A percentile compares a stretch with the other conserved stretches of the same genome.
Conservation (phyloP, 2,888 invertebrate genomes). For the Spisula solida region DNA sequence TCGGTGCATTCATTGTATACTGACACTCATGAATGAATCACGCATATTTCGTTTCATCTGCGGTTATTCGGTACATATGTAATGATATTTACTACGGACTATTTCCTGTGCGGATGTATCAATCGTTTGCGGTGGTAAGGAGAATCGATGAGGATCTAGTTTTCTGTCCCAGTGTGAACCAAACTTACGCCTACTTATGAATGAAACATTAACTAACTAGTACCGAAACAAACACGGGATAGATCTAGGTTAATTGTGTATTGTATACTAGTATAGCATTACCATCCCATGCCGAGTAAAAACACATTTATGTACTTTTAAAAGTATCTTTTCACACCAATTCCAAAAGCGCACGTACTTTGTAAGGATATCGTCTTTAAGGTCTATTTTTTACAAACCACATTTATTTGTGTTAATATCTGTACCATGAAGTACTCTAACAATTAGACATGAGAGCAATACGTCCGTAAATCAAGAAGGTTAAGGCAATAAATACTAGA, state of each 20-base stretch:
- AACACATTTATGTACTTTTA: not conserved
- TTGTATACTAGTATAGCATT: not conserved
- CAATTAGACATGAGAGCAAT: not conserved
- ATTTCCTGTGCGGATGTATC: constrained; percentile 16
- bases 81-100: constrained; percentile 21
- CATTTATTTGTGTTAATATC: not conserved
- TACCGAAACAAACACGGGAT: not conserved
- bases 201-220: not conserved
- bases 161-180: not conserved
- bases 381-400: not conserved
- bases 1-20: not conserved
- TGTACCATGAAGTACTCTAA: not conserved
- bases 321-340: not conserved
- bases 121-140: not conserved
- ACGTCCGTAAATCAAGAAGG: not conserved
- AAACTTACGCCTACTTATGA: constrained; percentile 7
- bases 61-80: constrained; percentile 14
- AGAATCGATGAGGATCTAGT: constrained; percentile 10
- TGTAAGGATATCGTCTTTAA: not conserved
- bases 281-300: not conserved
- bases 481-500: not conserved
- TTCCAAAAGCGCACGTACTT: not conserved
- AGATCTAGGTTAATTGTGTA: constrained; percentile 4
- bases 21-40: not conserved
- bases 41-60: not conserved